Conservation (phyloP, 2,113 vertebrate genomes). For the Leptobrachium leishanense region DNA sequence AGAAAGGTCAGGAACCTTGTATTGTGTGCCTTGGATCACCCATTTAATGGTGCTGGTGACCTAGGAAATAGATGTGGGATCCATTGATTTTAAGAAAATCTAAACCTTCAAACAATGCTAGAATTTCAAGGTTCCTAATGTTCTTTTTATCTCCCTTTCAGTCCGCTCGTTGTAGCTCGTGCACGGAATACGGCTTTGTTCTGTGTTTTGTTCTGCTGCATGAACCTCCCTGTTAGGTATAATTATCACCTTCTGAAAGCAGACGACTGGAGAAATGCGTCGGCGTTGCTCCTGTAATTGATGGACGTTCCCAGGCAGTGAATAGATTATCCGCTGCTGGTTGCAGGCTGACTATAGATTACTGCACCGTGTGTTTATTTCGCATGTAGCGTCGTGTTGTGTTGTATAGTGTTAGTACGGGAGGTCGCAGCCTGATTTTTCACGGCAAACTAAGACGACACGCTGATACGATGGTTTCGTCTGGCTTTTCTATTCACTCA, state of each 20-base stretch:
- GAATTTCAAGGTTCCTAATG: neutral
- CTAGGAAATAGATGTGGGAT: no score
- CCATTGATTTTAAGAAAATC: neutral
- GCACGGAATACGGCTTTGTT: neutral
- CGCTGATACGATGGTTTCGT: no score
- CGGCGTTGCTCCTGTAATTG: slow-evolving; percentile 12
- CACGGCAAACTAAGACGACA: neutral
- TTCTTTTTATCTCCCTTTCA: neutral
- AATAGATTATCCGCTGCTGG: neutral
- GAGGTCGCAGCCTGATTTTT: neutral
- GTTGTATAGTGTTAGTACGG: neutral
- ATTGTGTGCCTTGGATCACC: no score
- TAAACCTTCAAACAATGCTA: neutral
- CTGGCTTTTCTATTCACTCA: no score
- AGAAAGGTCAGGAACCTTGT: no score
- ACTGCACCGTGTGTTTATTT: no score
- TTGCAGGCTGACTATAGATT: neutral
- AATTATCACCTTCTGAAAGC: slow-evolving; percentile 23
- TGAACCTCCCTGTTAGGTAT: slow-evolving; percentile 21
- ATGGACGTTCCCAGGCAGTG: slow-evolving; percentile 7
- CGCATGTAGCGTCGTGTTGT: neutral
- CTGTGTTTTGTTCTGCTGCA: neutral
- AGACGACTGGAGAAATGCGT: slow-evolving; percentile 7
- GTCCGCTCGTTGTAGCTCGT: neutral
- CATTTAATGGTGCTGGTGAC: no score